These are phyloP conservation scores for Drosophila malerkotliana DNA, from an alignment of 1,140 invertebrate species.

Conservation along the genomic window DNA sequence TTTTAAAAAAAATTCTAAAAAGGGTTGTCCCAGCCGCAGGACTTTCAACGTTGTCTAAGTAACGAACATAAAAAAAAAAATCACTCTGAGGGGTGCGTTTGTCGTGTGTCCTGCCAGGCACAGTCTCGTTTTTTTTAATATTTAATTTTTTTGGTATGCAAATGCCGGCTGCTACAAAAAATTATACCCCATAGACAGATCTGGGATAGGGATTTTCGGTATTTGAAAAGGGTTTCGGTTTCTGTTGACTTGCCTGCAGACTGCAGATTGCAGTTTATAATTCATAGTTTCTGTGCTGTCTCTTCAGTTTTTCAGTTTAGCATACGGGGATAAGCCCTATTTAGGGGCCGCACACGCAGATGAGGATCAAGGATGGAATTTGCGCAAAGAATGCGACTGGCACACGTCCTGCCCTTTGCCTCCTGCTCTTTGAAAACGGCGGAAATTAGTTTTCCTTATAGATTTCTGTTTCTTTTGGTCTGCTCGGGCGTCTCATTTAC, in stretches of 20 bases:
- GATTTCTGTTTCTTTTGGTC: slow-evolving; percentile 24
- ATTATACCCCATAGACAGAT: slow-evolving; percentile 44
- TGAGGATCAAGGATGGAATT: slow-evolving; percentile 54
- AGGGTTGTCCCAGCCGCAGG: slow-evolving; percentile 73
- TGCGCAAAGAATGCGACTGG: slow-evolving; percentile 70
- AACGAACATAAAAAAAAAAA: slow-evolving; percentile 56
- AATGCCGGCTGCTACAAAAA: slow-evolving; percentile 67
- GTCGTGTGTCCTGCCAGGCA: slow-evolving; percentile 77
- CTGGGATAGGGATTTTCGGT: slow-evolving; percentile 31
- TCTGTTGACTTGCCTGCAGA: slow-evolving; percentile 50
- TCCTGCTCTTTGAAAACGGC: slow-evolving; percentile 38
- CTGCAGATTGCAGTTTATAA: too few relatives aligned
- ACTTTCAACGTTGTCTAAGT: slow-evolving; percentile 66
- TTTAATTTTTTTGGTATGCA: slow-evolving; percentile 73
- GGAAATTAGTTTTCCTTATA: slow-evolving; percentile 74
- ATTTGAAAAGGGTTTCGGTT: slow-evolving; percentile 66
- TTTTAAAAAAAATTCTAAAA: slow-evolving; percentile 57
- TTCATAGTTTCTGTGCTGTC: slow-evolving; percentile 26
- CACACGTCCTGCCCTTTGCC: slow-evolving; percentile 56
- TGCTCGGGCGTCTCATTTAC: slow-evolving; percentile 76
- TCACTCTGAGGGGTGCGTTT: slow-evolving; percentile 62
- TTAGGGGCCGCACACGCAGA: slow-evolving; percentile 68
- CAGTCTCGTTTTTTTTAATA: slow-evolving; percentile 68
- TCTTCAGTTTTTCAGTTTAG: slow-evolving; percentile 37
- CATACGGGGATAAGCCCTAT: slow-evolving; percentile 59